phyloP scores from a whole-genome alignment of 2,797 vertebrate species.

The Pygocentrus nattereri region DNA sequence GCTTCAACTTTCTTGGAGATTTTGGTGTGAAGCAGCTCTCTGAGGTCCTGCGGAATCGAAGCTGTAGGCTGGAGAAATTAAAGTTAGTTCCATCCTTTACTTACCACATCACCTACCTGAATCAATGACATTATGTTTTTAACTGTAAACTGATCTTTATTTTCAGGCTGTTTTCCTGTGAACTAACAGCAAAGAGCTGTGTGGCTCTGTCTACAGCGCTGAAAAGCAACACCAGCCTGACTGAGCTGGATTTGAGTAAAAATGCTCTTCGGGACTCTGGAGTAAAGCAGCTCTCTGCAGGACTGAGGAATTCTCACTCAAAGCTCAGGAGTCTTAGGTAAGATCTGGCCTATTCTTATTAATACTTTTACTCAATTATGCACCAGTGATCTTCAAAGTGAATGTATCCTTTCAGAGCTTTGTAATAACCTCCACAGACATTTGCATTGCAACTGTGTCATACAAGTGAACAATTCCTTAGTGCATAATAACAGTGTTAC shows the following conservation, averaged over 20 bases:
- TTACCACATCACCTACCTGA: neutral
- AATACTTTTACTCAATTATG: neutral
- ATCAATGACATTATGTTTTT: neutral
- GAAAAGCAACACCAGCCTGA: conserved; percentile 22
- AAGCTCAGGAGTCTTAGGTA: conserved; percentile 49
- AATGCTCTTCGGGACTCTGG: conserved; percentile 31
- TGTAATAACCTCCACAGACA: no score
- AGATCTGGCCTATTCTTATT: neutral
- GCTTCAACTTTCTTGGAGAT: conserved; percentile 33
- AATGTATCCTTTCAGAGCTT: neutral
- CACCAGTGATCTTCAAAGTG: neutral
- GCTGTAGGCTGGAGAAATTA: conserved; percentile 45
- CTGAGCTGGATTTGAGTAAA: conserved; percentile 51
- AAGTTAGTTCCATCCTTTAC: conserved; percentile 17
- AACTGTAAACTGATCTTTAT: neutral
- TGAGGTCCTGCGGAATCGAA: conserved; percentile 1
- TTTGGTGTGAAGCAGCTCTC: neutral
- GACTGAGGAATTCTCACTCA: conserved; percentile 16
- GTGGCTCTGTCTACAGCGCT: neutral
- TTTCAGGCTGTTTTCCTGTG: conserved; percentile 37
- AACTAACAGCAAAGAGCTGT: conserved; percentile 31
- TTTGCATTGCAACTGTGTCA: no score
- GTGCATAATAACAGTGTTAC: no score
- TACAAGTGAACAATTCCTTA: no score
- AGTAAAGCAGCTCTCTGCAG: conserved; percentile 16